Percentiles rank a stretch among this genome's conserved stretches.
Evolutionary conservation across 1,140 invertebrate genomes (phyloP).

Genomic region (Doryteuthis pealeii): DNA sequence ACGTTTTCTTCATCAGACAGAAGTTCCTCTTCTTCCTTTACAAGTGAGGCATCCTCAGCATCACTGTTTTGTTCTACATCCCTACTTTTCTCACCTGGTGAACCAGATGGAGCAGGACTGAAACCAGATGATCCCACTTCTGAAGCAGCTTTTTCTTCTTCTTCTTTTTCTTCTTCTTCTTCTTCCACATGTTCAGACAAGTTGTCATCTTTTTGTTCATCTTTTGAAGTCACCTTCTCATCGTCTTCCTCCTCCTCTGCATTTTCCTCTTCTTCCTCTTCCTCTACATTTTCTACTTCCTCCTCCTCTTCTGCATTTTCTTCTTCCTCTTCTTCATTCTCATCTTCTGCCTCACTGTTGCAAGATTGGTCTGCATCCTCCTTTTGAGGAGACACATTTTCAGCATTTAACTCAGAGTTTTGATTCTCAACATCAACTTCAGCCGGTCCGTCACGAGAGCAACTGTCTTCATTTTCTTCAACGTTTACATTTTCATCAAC

Average conservation of each 20-base stretch:
- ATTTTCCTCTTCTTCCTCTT: background rate
- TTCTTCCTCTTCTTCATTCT: background rate
- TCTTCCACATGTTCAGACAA: background rate
- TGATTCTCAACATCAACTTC: background rate
- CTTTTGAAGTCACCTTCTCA: too few species aligned
- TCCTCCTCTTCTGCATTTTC: background rate
- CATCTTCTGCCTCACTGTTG: background rate
- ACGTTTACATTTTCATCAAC: background rate
- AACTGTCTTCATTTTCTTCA: conserved; percentile 2
- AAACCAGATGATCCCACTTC: background rate
- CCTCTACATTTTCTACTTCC: background rate
- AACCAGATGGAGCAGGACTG: background rate
- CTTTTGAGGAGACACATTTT: background rate
- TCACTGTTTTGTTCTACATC: background rate
- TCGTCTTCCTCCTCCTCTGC: too few species aligned
- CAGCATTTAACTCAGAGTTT: background rate
- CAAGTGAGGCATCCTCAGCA: background rate
- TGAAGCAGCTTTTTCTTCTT: background rate
- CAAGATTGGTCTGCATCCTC: background rate
- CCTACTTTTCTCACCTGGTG: too few species aligned
- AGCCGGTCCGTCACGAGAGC: background rate
- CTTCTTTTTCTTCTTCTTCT: background rate
- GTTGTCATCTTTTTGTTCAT: background rate
- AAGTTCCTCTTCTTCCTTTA: background rate
- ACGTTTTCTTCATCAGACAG: too few species aligned